A percentile compares a stretch with the other conserved stretches of the same genome.
Evolutionary conservation across 2,113 vertebrate species (phyloP).

Genomic region (Heteronetta atricapilla): DNA sequence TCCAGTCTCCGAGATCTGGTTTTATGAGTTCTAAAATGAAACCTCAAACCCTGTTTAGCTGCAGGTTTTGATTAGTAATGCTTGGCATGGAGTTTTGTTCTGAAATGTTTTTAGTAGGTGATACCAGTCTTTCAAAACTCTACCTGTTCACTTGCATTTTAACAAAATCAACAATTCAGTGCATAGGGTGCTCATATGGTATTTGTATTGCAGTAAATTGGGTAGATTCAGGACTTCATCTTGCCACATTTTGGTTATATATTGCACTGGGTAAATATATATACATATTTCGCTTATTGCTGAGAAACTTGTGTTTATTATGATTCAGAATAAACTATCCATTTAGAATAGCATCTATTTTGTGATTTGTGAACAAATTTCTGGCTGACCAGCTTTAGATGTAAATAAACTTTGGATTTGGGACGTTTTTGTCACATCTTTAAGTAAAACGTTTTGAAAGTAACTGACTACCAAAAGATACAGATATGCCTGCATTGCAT

Average conservation of each 20-base stretch:
- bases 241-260: neutral
- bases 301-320: neutral
- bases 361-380: neutral
- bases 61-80: neutral
- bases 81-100: neutral
- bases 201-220: neutral
- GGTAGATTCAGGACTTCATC: neutral
- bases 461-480: neutral
- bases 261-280: neutral
- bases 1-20: neutral
- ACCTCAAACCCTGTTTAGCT: neutral
- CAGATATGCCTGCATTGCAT: neutral
- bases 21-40: slow-evolving; percentile 3
- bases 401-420: neutral
- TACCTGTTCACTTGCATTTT: neutral
- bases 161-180: neutral
- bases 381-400: neutral
- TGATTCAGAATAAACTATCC: neutral
- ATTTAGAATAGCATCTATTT: neutral
- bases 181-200: neutral
- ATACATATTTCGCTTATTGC: neutral
- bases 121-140: neutral
- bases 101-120: neutral
- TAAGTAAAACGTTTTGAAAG: neutral
- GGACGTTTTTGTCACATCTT: neutral